phyloP scores from a whole-genome alignment of 2,797 vertebrate genomes.

The Melanotaenia trifasciata region DNA sequence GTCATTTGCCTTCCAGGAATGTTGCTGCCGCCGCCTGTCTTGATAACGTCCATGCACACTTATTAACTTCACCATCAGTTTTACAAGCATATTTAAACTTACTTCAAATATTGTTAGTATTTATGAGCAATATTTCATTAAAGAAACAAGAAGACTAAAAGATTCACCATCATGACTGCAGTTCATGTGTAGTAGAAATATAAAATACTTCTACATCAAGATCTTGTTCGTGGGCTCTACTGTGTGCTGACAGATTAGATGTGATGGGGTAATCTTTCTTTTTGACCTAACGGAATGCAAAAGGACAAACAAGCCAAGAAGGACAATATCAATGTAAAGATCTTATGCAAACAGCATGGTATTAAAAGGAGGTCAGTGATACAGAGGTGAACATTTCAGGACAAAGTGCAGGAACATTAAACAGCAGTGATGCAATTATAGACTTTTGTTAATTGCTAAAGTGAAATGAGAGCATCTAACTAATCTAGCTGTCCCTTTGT shows the following conservation, averaged over 20 bases:
- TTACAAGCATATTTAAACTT: neutral
- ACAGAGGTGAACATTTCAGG: neutral
- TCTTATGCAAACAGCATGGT: neutral
- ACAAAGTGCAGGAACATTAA: neutral
- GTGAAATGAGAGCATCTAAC: slow-evolving; percentile 19
- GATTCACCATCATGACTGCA: neutral
- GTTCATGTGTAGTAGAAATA: neutral
- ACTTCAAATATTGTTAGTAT: neutral
- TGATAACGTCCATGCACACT: neutral
- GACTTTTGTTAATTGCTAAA: slow-evolving; percentile 11
- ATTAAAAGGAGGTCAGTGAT: slow-evolving; percentile 4
- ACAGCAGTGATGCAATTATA: slow-evolving; percentile 10
- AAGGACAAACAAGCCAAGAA: neutral
- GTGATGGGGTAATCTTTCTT: neutral
- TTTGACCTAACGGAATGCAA: neutral
- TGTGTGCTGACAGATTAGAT: neutral
- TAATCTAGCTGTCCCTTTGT: slow-evolving; percentile 7
- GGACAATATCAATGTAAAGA: slow-evolving; percentile 1
- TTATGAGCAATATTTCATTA: neutral
- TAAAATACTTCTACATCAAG: slow-evolving; percentile 25
- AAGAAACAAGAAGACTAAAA: neutral
- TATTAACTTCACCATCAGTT: neutral
- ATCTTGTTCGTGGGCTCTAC: slow-evolving; percentile 19
- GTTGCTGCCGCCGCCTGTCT: slow-evolving; percentile 20
- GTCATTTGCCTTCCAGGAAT: neutral